phyloP scores from a whole-genome alignment of 2,888 invertebrate species.

The Hyposoter dolosus region DNA sequence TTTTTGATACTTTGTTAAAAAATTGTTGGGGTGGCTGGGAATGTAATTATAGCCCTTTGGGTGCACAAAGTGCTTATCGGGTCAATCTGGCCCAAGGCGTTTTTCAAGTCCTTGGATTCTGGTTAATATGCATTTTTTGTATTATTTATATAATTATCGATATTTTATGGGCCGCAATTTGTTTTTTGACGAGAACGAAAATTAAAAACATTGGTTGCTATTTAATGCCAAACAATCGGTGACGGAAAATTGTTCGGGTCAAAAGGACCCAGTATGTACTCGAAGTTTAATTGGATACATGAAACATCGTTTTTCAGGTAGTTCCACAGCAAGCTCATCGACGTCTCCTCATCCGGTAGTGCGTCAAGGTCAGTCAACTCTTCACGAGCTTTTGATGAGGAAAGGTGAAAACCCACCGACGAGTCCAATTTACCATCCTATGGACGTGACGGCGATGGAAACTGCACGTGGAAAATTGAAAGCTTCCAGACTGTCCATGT shows the following conservation, averaged over 20 bases:
- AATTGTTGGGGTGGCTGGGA: no score
- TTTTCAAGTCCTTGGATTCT: no score
- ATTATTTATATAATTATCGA: no score
- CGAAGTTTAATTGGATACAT: neutral
- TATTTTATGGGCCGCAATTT: neutral
- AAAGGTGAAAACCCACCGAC: constrained; percentile 86
- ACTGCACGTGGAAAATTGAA: constrained; percentile 83
- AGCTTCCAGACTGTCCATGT: constrained; percentile 91
- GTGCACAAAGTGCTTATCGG: no score
- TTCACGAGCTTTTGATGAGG: constrained; percentile 90
- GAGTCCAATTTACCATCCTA: constrained; percentile 71
- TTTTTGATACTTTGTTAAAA: neutral
- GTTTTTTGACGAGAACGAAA: neutral
- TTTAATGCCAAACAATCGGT: neutral
- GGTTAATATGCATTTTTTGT: no score
- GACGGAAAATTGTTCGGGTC: no score
- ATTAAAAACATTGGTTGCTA: no score
- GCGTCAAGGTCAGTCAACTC: constrained; percentile 84
- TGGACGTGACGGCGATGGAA: constrained; percentile 74
- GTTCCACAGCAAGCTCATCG: constrained; percentile 83
- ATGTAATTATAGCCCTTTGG: no score
- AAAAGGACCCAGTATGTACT: neutral
- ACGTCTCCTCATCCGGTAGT: constrained; percentile 82
- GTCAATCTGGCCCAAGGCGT: no score
- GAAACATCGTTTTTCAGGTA: constrained; percentile 73